Percentiles rank a stretch among this genome's conserved stretches.
Conservation (phyloP, 92 coral and sea anemone genomes). For the Plumapathes pennacea region DNA sequence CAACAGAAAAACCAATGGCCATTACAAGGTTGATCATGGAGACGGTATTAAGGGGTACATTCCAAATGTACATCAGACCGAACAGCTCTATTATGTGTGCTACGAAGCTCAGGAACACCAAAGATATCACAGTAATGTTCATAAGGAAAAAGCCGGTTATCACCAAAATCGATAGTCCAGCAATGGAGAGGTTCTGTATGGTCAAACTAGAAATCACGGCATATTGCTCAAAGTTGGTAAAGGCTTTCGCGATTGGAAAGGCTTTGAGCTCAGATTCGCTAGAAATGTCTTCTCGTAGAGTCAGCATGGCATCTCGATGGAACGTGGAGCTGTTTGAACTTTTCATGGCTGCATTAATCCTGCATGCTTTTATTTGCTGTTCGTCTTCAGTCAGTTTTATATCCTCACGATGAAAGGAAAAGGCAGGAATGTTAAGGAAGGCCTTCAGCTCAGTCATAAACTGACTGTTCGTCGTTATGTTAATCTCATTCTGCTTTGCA, state of each 20-base stretch:
- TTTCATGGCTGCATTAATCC: conserved; percentile 34
- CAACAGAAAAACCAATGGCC: conserved; percentile 71
- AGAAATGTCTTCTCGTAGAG: conserved; percentile 44
- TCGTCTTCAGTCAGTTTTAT: conserved; percentile 29
- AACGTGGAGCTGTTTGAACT: conserved; percentile 23
- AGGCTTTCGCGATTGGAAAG: conserved; percentile 37
- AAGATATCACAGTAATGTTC: conserved; percentile 29
- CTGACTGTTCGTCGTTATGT: conserved; percentile 15
- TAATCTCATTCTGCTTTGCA: background rate
- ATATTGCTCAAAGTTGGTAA: conserved; percentile 58
- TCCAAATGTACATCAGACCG: conserved; percentile 61
- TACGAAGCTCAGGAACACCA: conserved; percentile 46
- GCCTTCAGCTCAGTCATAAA: conserved; percentile 21
- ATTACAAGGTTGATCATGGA: conserved; percentile 66
- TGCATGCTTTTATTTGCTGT: conserved; percentile 26
- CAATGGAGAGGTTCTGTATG: conserved; percentile 31
- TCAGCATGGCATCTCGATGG: conserved; percentile 54
- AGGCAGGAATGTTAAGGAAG: conserved; percentile 38
- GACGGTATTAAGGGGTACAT: conserved; percentile 47
- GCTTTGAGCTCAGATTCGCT: conserved; percentile 27
- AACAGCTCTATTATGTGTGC: conserved; percentile 54
- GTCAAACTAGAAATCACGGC: conserved; percentile 43
- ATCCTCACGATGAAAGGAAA: conserved; percentile 19
- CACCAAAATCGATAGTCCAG: conserved; percentile 42
- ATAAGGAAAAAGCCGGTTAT: conserved; percentile 48